Conservation (phyloP, 2,888 invertebrate genomes). For the Cetonia aurata region DNA sequence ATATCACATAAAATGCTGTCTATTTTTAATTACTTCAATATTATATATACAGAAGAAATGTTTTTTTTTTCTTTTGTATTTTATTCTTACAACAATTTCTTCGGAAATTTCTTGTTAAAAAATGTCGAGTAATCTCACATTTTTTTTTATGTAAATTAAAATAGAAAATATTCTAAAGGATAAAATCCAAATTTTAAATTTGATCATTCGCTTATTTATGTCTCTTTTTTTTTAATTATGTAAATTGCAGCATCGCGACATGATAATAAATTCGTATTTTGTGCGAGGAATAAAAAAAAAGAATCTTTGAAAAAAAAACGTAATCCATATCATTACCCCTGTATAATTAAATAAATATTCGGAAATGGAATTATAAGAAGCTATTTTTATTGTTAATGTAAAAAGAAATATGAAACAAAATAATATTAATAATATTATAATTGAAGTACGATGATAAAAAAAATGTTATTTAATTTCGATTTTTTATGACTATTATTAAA, state of each 20-base stretch:
- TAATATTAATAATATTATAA: conserved; percentile 33
- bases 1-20: too few relatives aligned
- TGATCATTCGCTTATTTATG: too few relatives aligned
- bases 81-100: too few relatives aligned
- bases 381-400: conserved; percentile 56
- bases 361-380: conserved; percentile 40
- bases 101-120: too few relatives aligned
- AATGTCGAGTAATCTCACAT: too few relatives aligned
- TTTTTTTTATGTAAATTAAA: too few relatives aligned
- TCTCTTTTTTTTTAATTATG: too few relatives aligned
- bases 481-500: conserved; percentile 53
- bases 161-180: too few relatives aligned
- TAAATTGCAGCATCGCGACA: too few relatives aligned
- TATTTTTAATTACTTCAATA: neutral
- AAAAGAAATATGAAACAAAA: conserved; percentile 48
- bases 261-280: too few relatives aligned
- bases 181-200: too few relatives aligned
- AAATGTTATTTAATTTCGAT: conserved; percentile 61
- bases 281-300: conserved; percentile 28
- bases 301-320: conserved; percentile 24
- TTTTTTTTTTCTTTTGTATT: too few relatives aligned
- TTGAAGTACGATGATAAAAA: conserved; percentile 41
- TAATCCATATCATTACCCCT: conserved; percentile 45
- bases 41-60: neutral
- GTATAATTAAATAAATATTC: conserved; percentile 53